Evolutionary conservation across 2,113 vertebrate genomes (phyloP), one percentile per base, ranked within the genome.

Genomic region (Sorex araneus): DNA sequence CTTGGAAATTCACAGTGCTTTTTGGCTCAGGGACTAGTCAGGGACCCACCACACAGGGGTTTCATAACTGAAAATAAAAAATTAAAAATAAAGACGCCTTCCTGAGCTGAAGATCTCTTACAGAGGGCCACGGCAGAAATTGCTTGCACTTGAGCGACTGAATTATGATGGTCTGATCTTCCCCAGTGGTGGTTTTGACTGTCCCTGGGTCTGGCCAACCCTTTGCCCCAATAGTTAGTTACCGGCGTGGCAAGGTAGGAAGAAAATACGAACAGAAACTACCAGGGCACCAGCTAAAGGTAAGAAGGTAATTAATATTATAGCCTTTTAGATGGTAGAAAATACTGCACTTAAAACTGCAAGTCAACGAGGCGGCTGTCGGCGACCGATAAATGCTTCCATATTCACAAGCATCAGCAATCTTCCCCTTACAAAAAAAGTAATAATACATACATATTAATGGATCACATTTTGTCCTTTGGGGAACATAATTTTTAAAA

Each of bases 401-500:
- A 97, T 90, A 97, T 97, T 97, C 97, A 97, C 97, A 97, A 86
- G 92, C 97, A 97, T 98, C 97, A 98, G 98, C 97, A 98, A 90
- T 95, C 97, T 97, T 96, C 95, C 92, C 95, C 85, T 97, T 97
- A 97, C 95, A 96, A 97, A 98, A 96, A 98, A 97, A 97, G 96
- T 97, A 97, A 96, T 98, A 97, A 97, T 97, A 98, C 92, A 96
- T 97, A 97, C 96, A 97, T 97, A 97, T 97, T 98, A 98, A 98
- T 97, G 97, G 97, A 97, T 97, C 96, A 97, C 82, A 94, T 97
- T 98, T 98, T 98, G 97, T 97, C 97, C 97, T 98, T 98, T 97
- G 95, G 97, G 97, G 88, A 97, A 88, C 96, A 97, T 97, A 98
- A 97, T 97, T 98, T 98, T 97, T 97, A 95, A 98, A 98, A 98